These are phyloP conservation scores for Drosophila lowei DNA, from an alignment of 1,140 invertebrate genomes.

Conservation along the genomic window DNA sequence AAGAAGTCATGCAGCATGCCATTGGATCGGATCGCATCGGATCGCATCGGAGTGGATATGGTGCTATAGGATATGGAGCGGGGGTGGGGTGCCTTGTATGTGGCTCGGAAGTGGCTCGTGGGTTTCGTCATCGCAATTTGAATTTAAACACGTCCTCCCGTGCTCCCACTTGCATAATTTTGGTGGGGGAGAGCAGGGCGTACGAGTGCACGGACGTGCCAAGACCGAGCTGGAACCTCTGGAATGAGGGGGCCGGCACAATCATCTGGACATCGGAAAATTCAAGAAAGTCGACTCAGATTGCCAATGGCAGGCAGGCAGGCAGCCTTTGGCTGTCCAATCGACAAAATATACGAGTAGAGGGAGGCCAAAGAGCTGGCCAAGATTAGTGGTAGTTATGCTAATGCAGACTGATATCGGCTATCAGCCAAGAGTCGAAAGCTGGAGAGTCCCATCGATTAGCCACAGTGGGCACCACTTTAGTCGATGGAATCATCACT, in stretches of 20 bases:
- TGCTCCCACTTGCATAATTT: slow-evolving; percentile 58
- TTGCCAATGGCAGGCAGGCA: slow-evolving; percentile 1
- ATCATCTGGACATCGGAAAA: slow-evolving; percentile 42
- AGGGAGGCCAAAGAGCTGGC: neutral
- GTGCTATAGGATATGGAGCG: neutral
- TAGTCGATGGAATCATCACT: no score
- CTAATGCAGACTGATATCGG: slow-evolving; percentile 41
- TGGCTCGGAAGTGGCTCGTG: neutral
- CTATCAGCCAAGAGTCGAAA: slow-evolving; percentile 19
- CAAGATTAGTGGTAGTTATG: slow-evolving; percentile 32
- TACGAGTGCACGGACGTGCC: slow-evolving; percentile 36
- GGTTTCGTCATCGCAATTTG: slow-evolving; percentile 40
- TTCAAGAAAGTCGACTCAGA: slow-evolving; percentile 4
- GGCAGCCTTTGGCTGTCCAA: slow-evolving; percentile 9
- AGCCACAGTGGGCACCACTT: neutral
- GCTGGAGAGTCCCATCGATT: slow-evolving; percentile 5
- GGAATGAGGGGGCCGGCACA: neutral
- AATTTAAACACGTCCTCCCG: slow-evolving; percentile 78
- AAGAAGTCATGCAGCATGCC: slow-evolving; percentile 46
- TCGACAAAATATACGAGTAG: slow-evolving; percentile 11
- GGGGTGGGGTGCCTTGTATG: slow-evolving; percentile 5
- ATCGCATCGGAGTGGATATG: neutral
- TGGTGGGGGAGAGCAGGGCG: neutral
- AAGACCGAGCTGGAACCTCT: slow-evolving; percentile 4
- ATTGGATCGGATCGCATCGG: no score